phyloP scores from a whole-genome alignment of 2,888 invertebrate genomes.

The Catonia carolina region DNA sequence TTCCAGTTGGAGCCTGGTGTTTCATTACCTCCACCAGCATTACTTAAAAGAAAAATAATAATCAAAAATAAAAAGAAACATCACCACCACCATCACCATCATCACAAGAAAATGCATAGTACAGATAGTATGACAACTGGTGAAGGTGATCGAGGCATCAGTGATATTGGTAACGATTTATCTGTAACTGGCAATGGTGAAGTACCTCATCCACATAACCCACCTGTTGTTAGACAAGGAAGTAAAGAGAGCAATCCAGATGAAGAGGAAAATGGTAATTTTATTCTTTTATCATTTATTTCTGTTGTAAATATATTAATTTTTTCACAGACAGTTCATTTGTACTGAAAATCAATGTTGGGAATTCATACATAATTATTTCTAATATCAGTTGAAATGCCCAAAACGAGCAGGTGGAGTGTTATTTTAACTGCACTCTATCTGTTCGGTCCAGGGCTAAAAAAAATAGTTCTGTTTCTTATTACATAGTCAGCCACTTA shows the following conservation, averaged over 20 bases:
- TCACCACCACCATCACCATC: conserved; percentile 42
- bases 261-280: conserved; percentile 41
- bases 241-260: conserved; percentile 70
- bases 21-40: conserved; percentile 77
- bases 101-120: conserved; percentile 46
- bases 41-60: conserved; percentile 82
- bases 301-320: neutral
- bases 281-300: neutral
- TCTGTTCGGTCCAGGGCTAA: too few relatives aligned
- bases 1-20: conserved; percentile 57
- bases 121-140: conserved; percentile 24
- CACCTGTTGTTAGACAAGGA: conserved; percentile 52
- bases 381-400: too few relatives aligned
- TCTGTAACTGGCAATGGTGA: conserved; percentile 54
- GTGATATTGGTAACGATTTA: conserved; percentile 43
- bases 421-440: too few relatives aligned
- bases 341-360: too few relatives aligned
- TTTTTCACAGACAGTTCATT: too few relatives aligned
- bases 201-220: conserved; percentile 51
- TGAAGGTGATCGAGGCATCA: conserved; percentile 44
- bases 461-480: too few relatives aligned
- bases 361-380: too few relatives aligned
- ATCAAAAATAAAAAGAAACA: conserved; percentile 94
- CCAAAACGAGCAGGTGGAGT: too few relatives aligned
- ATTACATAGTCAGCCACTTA: too few relatives aligned